Evolutionary conservation across 1,140 invertebrate genomes (phyloP), one percentile per base, ranked within the genome.

Genomic region (Drosophila leontia): DNA sequence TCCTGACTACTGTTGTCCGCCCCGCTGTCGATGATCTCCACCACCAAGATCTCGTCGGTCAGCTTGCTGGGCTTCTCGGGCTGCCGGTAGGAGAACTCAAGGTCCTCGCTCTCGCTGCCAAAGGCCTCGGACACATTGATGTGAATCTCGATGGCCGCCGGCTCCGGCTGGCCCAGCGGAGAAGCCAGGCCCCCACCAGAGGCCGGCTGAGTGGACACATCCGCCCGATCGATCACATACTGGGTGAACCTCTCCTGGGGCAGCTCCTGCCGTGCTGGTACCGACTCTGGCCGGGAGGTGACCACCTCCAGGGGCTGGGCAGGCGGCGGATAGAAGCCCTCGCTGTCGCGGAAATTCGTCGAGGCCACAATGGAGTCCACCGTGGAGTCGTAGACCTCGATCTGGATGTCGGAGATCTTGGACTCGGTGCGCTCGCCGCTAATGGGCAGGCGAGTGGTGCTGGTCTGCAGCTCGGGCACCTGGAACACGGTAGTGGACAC

Each of bases 81-180:
- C 44, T 92, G 84, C 7, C 91, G 65, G 56, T 91, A 92, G 15
- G 86, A 91, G 58, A 92, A 91, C 47, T 92, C 91, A 13, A 92
- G 64, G 47, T 92, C 90, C 32, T 92, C 91, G 47, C 82, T 92
- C 42, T 91, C 90, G 41, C 75, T 92, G 13, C 91, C 91, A 15
- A 92, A 79, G 0, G 86, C 91, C 59, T 92, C 91, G 1, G 91
- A 92, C 1, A 92, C 91, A 64, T 92, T 92, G 6, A 92, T 92
- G 60, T 92, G 91, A 12, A 92, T 92, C 50, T 92, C 91, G 7
- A 92, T 92, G 41, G 91, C 91, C 11, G 91, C 91, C 17, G 91
- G 91, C 56, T 91, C 82, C 0, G 88, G 91, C 15, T 88, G 87
- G 9, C 83, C 91, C 9, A 83, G 5, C 0, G 85, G 85, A 1